These are phyloP conservation scores for Eupithecia tripunctaria DNA, from an alignment of 2,888 invertebrate genomes.

Conservation along the genomic window DNA sequence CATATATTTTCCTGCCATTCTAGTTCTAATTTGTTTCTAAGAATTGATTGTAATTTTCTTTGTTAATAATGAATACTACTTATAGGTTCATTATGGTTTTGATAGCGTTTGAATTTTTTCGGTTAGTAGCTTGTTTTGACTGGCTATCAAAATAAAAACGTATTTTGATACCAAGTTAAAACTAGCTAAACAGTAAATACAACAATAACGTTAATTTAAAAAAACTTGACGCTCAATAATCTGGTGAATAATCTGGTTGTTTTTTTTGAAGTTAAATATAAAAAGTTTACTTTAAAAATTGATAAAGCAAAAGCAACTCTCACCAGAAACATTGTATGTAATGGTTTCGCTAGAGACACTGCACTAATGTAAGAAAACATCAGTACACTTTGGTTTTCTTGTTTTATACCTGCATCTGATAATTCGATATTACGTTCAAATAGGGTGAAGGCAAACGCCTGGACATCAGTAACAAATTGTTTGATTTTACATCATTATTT, in stretches of 20 bases:
- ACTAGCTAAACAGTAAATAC: no score
- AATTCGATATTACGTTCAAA: constrained; percentile 26
- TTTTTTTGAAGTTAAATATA: neutral
- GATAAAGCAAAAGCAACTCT: constrained; percentile 15
- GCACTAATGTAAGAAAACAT: constrained; percentile 33
- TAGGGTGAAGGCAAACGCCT: constrained; percentile 42
- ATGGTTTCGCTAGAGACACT: constrained; percentile 18
- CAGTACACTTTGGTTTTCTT: constrained; percentile 26
- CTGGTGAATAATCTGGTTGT: no score
- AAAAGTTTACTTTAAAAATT: neutral
- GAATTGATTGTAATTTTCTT: no score
- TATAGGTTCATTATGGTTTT: neutral
- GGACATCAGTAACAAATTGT: constrained; percentile 36
- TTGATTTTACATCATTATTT: constrained; percentile 25
- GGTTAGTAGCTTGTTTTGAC: no score
- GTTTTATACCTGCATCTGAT: constrained; percentile 35
- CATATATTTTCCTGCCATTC: no score
- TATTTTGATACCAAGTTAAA: no score
- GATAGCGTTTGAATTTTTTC: no score
- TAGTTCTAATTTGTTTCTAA: no score
- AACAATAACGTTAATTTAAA: no score
- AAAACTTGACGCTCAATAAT: neutral
- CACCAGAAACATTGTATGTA: constrained; percentile 33
- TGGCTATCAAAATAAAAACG: no score
- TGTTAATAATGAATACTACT: no score